A percentile compares a stretch with the other conserved stretches of the same genome.
phyloP scores from a whole-genome alignment of 2,888 invertebrate genomes.

The Mythimna albipuncta region DNA sequence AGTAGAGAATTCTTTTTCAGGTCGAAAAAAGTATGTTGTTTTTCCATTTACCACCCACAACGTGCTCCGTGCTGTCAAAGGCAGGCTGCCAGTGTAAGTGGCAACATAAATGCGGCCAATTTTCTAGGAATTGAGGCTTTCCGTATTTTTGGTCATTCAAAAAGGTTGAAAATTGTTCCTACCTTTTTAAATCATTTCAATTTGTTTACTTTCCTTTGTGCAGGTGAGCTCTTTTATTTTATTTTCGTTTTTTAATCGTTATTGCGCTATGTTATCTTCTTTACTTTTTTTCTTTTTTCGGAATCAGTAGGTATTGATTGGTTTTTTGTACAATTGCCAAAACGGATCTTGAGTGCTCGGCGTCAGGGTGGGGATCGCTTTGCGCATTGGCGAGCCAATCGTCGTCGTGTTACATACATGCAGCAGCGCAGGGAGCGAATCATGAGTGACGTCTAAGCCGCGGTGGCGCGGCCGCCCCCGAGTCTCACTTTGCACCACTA shows the following conservation, averaged over 20 bases:
- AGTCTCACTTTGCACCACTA: too few relatives aligned
- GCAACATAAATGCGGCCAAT: slow-evolving; percentile 32
- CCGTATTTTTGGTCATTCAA: slow-evolving; percentile 10
- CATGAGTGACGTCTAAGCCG: too few relatives aligned
- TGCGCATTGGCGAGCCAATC: too few relatives aligned
- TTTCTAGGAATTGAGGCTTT: slow-evolving; percentile 22
- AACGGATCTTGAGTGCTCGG: too few relatives aligned
- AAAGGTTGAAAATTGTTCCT: slow-evolving; percentile 16
- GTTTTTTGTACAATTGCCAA: too few relatives aligned
- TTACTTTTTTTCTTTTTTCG: too few relatives aligned
- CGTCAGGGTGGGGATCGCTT: too few relatives aligned
- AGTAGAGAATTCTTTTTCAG: slow-evolving; percentile 7
- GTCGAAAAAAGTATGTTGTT: slow-evolving; percentile 8
- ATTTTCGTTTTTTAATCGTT: background rate
- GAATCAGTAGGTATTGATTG: too few relatives aligned
- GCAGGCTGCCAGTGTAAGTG: slow-evolving; percentile 14
- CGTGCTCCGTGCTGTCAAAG: slow-evolving; percentile 12
- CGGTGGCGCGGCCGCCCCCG: too few relatives aligned
- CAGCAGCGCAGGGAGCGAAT: too few relatives aligned
- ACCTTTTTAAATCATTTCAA: background rate
- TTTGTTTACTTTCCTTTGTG: background rate
- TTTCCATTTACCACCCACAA: slow-evolving; percentile 23
- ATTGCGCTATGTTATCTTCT: too few relatives aligned
- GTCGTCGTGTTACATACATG: too few relatives aligned
- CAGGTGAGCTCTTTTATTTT: background rate